Evolutionary conservation across 2,888 invertebrate genomes (phyloP).

Genomic region (Hermodice carunculata): DNA sequence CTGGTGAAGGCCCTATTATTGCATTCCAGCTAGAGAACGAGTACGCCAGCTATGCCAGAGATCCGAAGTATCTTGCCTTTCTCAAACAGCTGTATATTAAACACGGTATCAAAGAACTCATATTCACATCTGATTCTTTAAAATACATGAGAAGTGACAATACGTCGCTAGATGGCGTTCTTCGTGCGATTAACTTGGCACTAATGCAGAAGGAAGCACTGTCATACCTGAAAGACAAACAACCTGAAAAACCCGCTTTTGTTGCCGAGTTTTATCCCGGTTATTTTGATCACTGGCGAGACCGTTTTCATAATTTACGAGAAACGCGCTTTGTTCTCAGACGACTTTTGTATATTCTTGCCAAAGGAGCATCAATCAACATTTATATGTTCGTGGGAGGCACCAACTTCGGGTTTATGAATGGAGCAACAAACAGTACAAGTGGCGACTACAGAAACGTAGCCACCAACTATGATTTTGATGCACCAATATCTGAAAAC

Average conservation of each 20-base stretch:
- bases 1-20: slow-evolving; percentile 12
- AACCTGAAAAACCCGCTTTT: slow-evolving; percentile 73
- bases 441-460: too few species aligned
- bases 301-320: slow-evolving; percentile 33
- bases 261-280: slow-evolving; percentile 76
- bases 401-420: slow-evolving; percentile 74
- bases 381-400: slow-evolving; percentile 94
- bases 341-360: slow-evolving; percentile 36
- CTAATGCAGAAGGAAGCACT: too few species aligned
- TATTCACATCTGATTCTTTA: too few species aligned
- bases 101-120: too few species aligned
- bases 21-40: slow-evolving; percentile 20
- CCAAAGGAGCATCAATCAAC: slow-evolving; percentile 78
- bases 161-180: too few species aligned
- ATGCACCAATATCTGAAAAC: slow-evolving; percentile 87
- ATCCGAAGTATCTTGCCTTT: background rate
- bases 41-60: background rate
- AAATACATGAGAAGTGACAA: too few species aligned
- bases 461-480: too few species aligned
- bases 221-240: too few species aligned
- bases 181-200: too few species aligned
- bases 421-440: too few species aligned
- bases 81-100: too few species aligned
- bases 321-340: background rate
- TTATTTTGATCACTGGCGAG: slow-evolving; percentile 76